Conservation (phyloP, 2,888 invertebrate species). For the Elmis aenea region DNA sequence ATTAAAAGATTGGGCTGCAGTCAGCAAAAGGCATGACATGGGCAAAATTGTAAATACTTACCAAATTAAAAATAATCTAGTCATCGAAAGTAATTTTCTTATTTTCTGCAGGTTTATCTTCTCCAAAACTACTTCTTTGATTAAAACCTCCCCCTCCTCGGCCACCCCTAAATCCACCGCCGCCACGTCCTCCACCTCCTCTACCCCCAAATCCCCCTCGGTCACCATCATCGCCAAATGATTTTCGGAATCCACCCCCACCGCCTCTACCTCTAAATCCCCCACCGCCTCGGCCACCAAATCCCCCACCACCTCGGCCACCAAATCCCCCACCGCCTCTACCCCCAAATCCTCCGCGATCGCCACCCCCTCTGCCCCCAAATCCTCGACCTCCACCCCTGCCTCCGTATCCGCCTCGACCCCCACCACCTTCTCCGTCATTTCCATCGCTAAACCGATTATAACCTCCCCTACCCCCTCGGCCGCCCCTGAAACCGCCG, state of each 20-base stretch:
- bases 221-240: constrained; percentile 27
- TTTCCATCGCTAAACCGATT: constrained; percentile 33
- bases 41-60: constrained; percentile 7
- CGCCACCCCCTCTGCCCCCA: constrained; percentile 41
- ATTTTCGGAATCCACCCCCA: constrained; percentile 29
- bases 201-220: constrained; percentile 30
- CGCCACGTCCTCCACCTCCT: constrained; percentile 27
- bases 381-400: too few relatives aligned
- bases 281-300: constrained; percentile 33
- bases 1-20: not conserved
- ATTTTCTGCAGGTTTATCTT: constrained; percentile 54
- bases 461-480: constrained; percentile 23
- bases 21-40: too few relatives aligned
- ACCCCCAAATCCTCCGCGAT: constrained; percentile 31
- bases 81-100: constrained; percentile 71
- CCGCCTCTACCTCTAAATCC: constrained; percentile 30
- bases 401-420: too few relatives aligned
- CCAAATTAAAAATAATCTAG: constrained; percentile 25
- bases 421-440: constrained; percentile 41
- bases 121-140: constrained; percentile 58
- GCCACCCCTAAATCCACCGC: constrained; percentile 32
- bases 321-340: constrained; percentile 31
- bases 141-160: constrained; percentile 30
- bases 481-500: constrained; percentile 30
- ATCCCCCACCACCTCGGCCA: constrained; percentile 32